Conservation (phyloP, 23 tunicate genomes). For the Trididemnum miniatum region DNA sequence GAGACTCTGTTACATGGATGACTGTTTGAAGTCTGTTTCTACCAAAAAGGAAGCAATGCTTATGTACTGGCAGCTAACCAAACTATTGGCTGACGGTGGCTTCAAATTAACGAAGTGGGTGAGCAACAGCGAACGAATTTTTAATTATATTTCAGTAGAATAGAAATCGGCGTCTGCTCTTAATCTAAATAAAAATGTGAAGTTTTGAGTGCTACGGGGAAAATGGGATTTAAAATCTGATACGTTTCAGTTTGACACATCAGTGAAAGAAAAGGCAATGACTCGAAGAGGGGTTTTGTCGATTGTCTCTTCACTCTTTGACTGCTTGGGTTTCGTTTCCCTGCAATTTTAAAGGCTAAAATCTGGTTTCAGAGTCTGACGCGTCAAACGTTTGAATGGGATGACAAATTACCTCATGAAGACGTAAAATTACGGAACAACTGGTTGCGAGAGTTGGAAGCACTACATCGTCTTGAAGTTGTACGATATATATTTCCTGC, state of each 20-base stretch:
- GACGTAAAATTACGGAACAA: background rate
- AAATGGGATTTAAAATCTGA: background rate
- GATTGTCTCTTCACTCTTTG: background rate
- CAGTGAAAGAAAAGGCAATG: background rate
- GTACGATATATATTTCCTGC: background rate
- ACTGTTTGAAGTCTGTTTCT: background rate
- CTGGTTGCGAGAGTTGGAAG: background rate
- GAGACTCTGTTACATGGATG: background rate
- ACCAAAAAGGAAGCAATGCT: background rate
- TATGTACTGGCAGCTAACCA: background rate
- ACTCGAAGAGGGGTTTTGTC: background rate
- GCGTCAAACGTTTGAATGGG: background rate
- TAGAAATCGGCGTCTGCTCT: background rate
- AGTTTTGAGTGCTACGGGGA: background rate
- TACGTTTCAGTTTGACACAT: background rate
- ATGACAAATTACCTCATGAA: background rate
- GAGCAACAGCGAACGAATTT: background rate
- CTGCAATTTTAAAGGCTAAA: background rate
- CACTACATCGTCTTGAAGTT: background rate
- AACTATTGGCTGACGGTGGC: background rate
- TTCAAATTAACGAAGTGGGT: background rate
- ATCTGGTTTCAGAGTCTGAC: background rate
- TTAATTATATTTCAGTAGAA: background rate
- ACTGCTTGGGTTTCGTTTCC: background rate
- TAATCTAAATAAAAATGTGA: background rate